A percentile compares a stretch with the other conserved stretches of the same genome.
These are phyloP conservation scores for Paralichthys olivaceus DNA, from an alignment of 2,113 vertebrate genomes.

Conservation along the genomic window DNA sequence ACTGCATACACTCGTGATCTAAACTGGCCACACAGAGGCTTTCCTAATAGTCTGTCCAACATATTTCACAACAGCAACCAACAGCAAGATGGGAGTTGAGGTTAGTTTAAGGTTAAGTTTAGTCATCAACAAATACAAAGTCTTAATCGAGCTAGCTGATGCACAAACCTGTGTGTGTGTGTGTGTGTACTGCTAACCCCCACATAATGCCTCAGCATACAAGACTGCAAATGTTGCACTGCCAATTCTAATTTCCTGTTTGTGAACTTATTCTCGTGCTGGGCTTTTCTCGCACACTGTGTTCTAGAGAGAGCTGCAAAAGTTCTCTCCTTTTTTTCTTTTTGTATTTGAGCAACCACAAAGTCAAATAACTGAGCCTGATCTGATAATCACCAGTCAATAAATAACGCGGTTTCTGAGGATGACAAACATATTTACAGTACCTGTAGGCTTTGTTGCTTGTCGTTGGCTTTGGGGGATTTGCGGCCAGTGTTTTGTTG, in stretches of 20 bases:
- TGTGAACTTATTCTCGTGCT: slow-evolving; percentile 68
- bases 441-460: slow-evolving; percentile 93
- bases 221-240: slow-evolving; percentile 63
- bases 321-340: slow-evolving; percentile 35
- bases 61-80: slow-evolving; percentile 3
- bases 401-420: neutral
- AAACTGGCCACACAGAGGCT: slow-evolving; percentile 13
- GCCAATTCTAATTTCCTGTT: slow-evolving; percentile 82
- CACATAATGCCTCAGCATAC: slow-evolving; percentile 49
- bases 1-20: slow-evolving; percentile 13
- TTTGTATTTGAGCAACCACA: slow-evolving; percentile 39
- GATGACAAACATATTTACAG: slow-evolving; percentile 9
- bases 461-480: slow-evolving; percentile 94
- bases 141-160: neutral
- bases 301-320: slow-evolving; percentile 47
- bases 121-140: neutral
- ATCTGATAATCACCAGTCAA: slow-evolving; percentile 13
- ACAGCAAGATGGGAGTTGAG: too few species aligned
- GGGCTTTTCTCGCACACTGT: slow-evolving; percentile 47
- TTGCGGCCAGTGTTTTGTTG: slow-evolving; percentile 87
- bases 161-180: slow-evolving; percentile 8
- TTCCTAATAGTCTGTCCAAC: slow-evolving; percentile 7
- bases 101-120: neutral
- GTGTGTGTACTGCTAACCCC: slow-evolving; percentile 36
- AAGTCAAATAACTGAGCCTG: slow-evolving; percentile 27